These are phyloP conservation scores for Tamias sibiricus DNA, from an alignment of 2,113 vertebrate genomes.

Conservation along the genomic window DNA sequence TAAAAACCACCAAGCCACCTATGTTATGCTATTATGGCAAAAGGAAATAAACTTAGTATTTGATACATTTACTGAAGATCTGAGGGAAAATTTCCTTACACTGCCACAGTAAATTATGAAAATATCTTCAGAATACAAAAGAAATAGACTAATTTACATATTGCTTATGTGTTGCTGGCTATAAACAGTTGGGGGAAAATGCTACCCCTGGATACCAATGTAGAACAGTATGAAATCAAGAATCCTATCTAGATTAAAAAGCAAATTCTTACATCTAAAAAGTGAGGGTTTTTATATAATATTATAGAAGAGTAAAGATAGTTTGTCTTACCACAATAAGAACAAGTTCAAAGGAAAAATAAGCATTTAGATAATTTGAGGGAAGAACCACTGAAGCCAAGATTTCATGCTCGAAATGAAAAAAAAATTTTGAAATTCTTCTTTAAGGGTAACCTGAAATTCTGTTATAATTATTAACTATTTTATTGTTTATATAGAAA, in stretches of 20 bases:
- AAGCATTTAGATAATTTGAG: not conserved
- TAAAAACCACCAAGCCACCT: not conserved
- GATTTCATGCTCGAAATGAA: not conserved
- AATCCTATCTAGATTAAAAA: not conserved
- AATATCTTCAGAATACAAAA: slow-evolving; percentile 33
- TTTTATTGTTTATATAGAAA: not conserved
- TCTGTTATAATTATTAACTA: not conserved
- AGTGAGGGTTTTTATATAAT: not conserved
- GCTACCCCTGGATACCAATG: not conserved
- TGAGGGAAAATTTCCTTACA: not conserved
- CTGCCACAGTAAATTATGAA: not conserved
- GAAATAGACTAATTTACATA: not conserved
- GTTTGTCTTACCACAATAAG: not conserved
- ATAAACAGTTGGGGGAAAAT: not conserved
- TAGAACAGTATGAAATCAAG: not conserved
- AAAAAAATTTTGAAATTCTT: not conserved
- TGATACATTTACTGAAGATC: not conserved
- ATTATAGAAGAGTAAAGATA: not conserved
- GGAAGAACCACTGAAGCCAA: not conserved
- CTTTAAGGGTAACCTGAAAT: not conserved
- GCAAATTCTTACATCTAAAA: not conserved
- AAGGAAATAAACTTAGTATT: not conserved
- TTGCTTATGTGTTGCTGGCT: not conserved
- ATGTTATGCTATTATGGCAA: not conserved
- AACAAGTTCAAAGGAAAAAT: not conserved